Evolutionary conservation across 2,797 vertebrate species (phyloP), one percentile per base, ranked within the genome.

Genomic region (Dromococcyx pavoninus): DNA sequence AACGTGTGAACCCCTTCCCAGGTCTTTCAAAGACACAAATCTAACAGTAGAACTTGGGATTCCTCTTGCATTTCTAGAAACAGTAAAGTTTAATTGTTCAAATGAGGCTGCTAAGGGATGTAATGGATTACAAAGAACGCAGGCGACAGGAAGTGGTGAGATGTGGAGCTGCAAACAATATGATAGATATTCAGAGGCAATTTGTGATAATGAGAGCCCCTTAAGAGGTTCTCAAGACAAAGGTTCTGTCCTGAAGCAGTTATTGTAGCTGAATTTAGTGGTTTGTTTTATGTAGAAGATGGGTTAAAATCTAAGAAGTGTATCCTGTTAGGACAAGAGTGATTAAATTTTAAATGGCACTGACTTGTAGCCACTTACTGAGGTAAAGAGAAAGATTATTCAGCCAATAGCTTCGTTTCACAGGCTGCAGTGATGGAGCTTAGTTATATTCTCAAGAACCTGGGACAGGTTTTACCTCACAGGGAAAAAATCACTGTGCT

Each of bases 121-220:
- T 96, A 97, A 95, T 92, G 93, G 81, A 74, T 72, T 86, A 85
- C 19, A 91, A 78, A 92, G 81, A 73, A 95, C 77, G 89, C 75
- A 86, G 86, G 69, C 95, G 93, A 79, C 33, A 93, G 96, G 86
- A 94, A 83, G 81, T 70, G 66, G 93, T 32, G 56, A 96, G 89
- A 78, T 62, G 30, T 25, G 56, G 65, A 80, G 78, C 17, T 57
- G 48, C 21, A 69, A 53, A 64, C 64, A 54, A 70, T 46, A 74
- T 69, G 67, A 39, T 9, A 83, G 62, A 60, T 83, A 91, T 71
- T 91, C 64, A 84, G 48, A 51, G 51, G 35, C 80, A 94, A 94
- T 96, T 95, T 93, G 83, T 85, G 86, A 79, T 94, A 95, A 94
- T 93, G 77, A 91, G 73, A 88, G 14, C 88, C 95, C 93, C 77